These are phyloP conservation scores for Phrynocephalus versicolor DNA, from an alignment of 2,113 vertebrate species.

Conservation along the genomic window DNA sequence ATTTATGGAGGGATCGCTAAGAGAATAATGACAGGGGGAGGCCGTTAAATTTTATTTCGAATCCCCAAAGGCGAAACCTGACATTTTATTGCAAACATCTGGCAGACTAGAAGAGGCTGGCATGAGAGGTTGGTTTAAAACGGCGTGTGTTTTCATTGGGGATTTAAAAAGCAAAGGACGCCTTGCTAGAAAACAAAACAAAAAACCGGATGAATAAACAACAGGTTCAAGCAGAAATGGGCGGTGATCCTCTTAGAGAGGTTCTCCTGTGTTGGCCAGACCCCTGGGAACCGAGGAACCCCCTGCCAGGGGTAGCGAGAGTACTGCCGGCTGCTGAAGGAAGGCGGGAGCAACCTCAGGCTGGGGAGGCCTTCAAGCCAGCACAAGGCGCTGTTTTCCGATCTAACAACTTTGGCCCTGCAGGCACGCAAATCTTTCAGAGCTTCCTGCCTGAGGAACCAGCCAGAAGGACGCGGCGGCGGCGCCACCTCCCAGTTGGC, in stretches of 20 bases:
- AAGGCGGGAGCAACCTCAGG: too few relatives aligned
- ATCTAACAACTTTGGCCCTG: too few relatives aligned
- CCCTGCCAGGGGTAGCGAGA: too few relatives aligned
- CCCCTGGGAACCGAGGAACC: not conserved
- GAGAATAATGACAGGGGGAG: slow-evolving; percentile 84
- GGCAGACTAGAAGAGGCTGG: slow-evolving; percentile 74
- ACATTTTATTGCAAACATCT: slow-evolving; percentile 85
- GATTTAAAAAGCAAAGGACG: not conserved
- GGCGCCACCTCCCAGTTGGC: too few relatives aligned
- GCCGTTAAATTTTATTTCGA: slow-evolving; percentile 84
- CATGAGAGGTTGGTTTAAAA: slow-evolving; percentile 77
- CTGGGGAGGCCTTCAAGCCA: too few relatives aligned
- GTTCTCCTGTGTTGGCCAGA: not conserved
- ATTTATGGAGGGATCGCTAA: slow-evolving; percentile 82
- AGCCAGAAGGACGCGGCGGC: too few relatives aligned
- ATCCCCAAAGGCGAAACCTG: slow-evolving; percentile 81
- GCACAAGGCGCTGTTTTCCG: too few relatives aligned
- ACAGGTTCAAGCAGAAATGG: not conserved
- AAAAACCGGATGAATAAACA: not conserved
- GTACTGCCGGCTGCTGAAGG: not conserved
- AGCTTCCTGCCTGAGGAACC: too few relatives aligned
- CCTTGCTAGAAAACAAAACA: not conserved
- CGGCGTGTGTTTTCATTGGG: not conserved
- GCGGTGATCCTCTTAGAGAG: too few relatives aligned
- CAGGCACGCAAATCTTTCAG: too few relatives aligned